Evolutionary conservation across 2,797 vertebrate genomes (phyloP).

Genomic region (Ctenosaura bakeri): DNA sequence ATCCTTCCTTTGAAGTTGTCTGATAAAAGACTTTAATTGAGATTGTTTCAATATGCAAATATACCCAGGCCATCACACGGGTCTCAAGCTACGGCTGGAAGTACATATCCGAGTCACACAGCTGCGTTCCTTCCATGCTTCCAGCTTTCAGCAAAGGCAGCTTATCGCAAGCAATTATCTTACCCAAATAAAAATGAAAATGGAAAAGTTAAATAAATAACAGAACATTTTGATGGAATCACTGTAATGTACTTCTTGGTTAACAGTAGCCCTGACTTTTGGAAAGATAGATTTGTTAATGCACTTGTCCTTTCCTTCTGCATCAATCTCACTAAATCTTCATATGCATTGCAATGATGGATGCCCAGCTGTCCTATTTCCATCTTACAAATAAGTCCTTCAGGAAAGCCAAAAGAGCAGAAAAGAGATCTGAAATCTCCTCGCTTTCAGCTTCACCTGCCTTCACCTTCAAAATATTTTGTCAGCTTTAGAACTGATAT

Average conservation of each 20-base stretch:
- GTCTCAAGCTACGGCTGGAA: constrained; percentile 61
- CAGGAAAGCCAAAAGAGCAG: constrained; percentile 58
- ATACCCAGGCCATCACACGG: constrained; percentile 62
- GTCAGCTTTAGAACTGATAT: constrained; percentile 2
- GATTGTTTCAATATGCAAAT: constrained; percentile 83
- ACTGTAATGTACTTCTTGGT: constrained; percentile 72
- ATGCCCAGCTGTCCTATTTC: constrained; percentile 66
- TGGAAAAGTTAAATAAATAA: constrained; percentile 86
- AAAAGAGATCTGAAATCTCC: constrained; percentile 21
- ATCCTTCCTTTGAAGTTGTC: constrained; percentile 73
- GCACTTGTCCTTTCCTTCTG: constrained; percentile 72
- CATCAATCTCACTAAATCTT: constrained; percentile 70
- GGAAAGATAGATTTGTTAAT: constrained; percentile 74
- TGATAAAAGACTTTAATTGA: constrained; percentile 78
- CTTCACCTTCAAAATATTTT: not conserved
- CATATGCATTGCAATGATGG: constrained; percentile 66
- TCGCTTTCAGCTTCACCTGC: not conserved
- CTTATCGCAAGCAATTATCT: constrained; percentile 85
- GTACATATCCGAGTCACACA: constrained; percentile 60
- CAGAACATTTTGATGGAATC: constrained; percentile 82
- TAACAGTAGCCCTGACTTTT: constrained; percentile 77
- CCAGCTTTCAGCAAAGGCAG: constrained; percentile 70
- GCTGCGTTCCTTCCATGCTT: constrained; percentile 71
- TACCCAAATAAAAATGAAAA: constrained; percentile 85
- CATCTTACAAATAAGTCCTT: constrained; percentile 60